phyloP scores from a whole-genome alignment of 2,797 vertebrate species.

The Notoglanidium macrostoma region DNA sequence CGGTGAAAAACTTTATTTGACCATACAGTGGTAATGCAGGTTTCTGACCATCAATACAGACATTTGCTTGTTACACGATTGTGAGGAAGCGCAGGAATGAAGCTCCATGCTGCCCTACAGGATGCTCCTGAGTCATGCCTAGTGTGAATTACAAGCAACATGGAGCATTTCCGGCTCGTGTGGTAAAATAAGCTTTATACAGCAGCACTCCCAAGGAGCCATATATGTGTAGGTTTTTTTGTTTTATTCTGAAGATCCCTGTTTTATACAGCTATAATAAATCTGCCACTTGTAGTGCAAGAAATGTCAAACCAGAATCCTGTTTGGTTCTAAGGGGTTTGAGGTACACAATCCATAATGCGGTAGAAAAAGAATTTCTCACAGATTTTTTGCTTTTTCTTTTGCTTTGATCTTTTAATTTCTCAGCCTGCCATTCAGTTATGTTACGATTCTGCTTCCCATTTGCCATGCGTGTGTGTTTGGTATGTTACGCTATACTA shows the following conservation, averaged over 20 bases:
- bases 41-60: not conserved
- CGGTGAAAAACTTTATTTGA: not conserved
- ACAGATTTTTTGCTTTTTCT: not conserved
- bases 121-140: not conserved
- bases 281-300: not conserved
- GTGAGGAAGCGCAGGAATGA: not conserved
- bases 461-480: not conserved
- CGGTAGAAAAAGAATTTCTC: not conserved
- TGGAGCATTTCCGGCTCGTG: not conserved
- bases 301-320: not conserved
- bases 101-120: not conserved
- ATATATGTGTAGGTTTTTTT: not conserved
- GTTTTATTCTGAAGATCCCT: not conserved
- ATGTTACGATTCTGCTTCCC: not conserved
- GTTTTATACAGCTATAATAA: not conserved
- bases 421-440: not conserved
- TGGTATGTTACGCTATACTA: not conserved
- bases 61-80: not conserved
- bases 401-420: not conserved
- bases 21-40: not conserved
- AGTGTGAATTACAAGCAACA: slow-evolving; percentile 1
- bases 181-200: not conserved
- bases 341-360: slow-evolving; percentile 2
- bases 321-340: not conserved
- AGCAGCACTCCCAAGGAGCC: not conserved